Evolutionary conservation across 2,888 invertebrate species (phyloP).

Genomic region (Hypolimnas misippus): DNA sequence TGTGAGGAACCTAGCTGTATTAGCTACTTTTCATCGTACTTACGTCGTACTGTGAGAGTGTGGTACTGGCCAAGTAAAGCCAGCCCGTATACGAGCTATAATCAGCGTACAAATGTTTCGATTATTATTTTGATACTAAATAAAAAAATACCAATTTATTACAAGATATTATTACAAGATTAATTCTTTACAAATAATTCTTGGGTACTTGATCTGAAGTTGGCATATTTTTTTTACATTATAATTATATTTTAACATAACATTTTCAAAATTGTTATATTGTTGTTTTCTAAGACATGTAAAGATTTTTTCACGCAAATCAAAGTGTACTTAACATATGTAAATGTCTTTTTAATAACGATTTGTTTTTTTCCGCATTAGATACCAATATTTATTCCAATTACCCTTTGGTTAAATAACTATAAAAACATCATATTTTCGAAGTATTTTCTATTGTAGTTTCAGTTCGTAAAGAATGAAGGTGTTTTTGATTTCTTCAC

Average conservation of each 20-base stretch:
- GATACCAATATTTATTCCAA: background rate
- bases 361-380: background rate
- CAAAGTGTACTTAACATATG: background rate
- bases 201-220: too few relatives aligned
- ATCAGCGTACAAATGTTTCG: too few relatives aligned
- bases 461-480: background rate
- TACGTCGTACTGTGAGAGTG: too few relatives aligned
- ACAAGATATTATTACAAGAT: too few relatives aligned
- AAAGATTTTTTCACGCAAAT: background rate
- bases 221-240: too few relatives aligned
- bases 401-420: background rate
- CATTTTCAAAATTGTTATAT: background rate
- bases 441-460: background rate
- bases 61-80: too few relatives aligned
- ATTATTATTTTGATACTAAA: too few relatives aligned
- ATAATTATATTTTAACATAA: background rate
- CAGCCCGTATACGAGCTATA: too few relatives aligned
- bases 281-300: background rate
- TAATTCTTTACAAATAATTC: too few relatives aligned
- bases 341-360: slow-evolving; percentile 9
- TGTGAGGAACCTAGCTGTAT: too few relatives aligned
- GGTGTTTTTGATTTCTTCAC: slow-evolving; percentile 1
- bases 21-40: too few relatives aligned
- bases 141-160: too few relatives aligned
- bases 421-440: background rate